Base-by-base conservation (phyloP, 2,888 invertebrate genomes). In the Watsonalla binaria region DNA sequence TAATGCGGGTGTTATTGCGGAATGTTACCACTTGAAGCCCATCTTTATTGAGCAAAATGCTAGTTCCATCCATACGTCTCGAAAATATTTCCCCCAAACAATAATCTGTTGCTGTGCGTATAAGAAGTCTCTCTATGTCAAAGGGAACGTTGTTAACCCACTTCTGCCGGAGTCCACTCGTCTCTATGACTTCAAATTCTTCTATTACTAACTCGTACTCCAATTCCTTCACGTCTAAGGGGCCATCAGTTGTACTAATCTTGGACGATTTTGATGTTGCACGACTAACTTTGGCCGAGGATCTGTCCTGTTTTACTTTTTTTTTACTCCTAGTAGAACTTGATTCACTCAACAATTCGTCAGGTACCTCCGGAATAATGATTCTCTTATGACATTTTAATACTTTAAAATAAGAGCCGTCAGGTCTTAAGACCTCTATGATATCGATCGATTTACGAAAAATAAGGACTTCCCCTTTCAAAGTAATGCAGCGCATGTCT, bases 31-130 rank as follows among this genome's bases (percentile, higher is more conserved):
- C 61, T 47, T 81, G 80, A 56, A 82, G 56, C 9, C 91, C 90
- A 60, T 88, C 79, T 66, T 83, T 83, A 68, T 86, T 89, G n/a
- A 86, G 60, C 46, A 90, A 68, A 51, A 70, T 74, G 63, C 74
- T 76, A 6, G 86, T 88, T 6, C 90, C 90, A 69, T 89, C 90
- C 78, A 84, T 84, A 15, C 90, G 78, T 39, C 80, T 84, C 6
- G 86, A 82, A 72, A 84, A 89, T 57, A 89, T 67, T 74, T 91
- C 90, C 9, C 83, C 84, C 48, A 82, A 59, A 57, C 78, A 81
- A 69, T 76, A 87, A 69, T 91, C 89, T 11, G 85, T 85, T n/a
- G 87, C 87, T 11, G 85, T 87, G 54, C 82, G 78, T 51, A 84
- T 77, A 4, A 89, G 66, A 33, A 89, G 58, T 56, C 80, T 84